Conservation (phyloP, 2,888 invertebrate genomes). For the Limnephilus marmoratus region DNA sequence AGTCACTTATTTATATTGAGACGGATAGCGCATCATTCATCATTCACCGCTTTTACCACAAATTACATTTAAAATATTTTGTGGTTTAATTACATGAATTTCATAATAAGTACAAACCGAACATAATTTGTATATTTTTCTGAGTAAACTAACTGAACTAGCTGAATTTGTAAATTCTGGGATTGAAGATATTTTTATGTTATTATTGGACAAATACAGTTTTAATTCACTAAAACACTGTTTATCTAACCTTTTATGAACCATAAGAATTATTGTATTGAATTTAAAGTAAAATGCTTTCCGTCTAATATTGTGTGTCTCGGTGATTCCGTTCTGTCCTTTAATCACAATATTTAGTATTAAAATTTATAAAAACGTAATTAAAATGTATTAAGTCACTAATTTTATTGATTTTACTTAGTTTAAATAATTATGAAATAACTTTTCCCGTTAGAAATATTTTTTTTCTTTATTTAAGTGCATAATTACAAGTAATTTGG, state of each 20-base stretch:
- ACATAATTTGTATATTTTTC: neutral
- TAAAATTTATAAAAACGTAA: slow-evolving; percentile 2
- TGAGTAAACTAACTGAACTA: neutral
- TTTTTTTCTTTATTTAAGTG: neutral
- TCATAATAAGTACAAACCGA: neutral
- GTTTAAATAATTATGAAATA: neutral
- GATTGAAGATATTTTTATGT: neutral
- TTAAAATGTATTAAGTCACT: neutral
- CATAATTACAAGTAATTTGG: neutral
- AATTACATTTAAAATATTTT: neutral
- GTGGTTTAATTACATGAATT: neutral
- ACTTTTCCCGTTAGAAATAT: neutral
- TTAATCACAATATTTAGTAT: neutral
- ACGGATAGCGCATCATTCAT: neutral
- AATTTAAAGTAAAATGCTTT: neutral
- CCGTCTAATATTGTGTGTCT: neutral
- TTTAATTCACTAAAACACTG: neutral
- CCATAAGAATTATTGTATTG: neutral
- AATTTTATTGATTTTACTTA: neutral
- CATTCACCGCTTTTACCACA: slow-evolving; percentile 20
- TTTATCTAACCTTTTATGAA: neutral
- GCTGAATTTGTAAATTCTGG: neutral
- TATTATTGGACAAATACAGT: neutral
- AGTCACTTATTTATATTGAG: slow-evolving; percentile 16
- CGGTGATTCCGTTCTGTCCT: neutral